Evolutionary conservation across 1,140 invertebrate species (phyloP), one percentile per base, ranked within the genome.

Genomic region (Colletes gigas): DNA sequence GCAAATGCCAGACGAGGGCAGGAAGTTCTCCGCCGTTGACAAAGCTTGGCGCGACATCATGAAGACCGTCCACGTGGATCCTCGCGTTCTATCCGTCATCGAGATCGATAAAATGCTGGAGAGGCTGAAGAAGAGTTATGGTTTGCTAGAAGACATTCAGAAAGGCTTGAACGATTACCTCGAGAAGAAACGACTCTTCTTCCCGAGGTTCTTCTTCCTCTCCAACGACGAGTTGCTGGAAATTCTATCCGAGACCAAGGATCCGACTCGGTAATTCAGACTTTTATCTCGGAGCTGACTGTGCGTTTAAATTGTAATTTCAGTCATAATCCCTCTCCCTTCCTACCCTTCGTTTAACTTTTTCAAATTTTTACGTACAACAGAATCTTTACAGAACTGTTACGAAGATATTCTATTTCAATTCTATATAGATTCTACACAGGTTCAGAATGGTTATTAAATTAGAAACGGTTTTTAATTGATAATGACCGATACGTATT

Each of bases 211-310:
- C 94, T 99, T 99, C 95, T 99, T 99, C 94, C 93, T 99, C 30
- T 99, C 98, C 6, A 99, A 99, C 92, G 98, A 99, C 91, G 98
- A 99, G 92, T 91, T 99, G 30, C 93, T 99, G 50, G 99, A 99
- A 93, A 99, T 99, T 87, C 93, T 99, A 12, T 99, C 98, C 0
- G 98, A 99, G 93, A 99, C 98, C 0, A 99, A 99, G 92, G 98
- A 99, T 95, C 98, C 98, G 0, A 98, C 96, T 67, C 95, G 97
- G 96, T 97, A 93, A 90, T 12, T 8, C 9, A 47, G 3, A 15
- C 5, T 50, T 12, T 8, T 10, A 47, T 47, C 44, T 30, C 30
- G 30, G 30, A 30, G 30, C 30, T 30, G 30, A 30, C 30, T 30
- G 30, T 30, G 30, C 30, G 2, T 30, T 30, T 30, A 30, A 30